Evolutionary conservation across 2,797 vertebrate species (phyloP).

Genomic region (Schizopygopsis pylzovi): DNA sequence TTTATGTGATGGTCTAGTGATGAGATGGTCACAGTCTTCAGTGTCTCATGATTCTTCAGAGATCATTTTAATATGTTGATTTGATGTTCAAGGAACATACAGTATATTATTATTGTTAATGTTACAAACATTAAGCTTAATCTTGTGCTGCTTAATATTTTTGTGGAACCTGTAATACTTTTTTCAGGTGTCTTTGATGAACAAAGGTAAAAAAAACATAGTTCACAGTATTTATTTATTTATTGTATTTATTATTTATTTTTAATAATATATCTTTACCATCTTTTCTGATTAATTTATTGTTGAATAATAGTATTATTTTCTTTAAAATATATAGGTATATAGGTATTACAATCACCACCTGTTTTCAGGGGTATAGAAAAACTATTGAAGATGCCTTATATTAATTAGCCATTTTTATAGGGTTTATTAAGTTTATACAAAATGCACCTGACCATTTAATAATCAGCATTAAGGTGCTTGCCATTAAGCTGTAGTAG

Average conservation of each 20-base stretch:
- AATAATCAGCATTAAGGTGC: slow-evolving; percentile 19
- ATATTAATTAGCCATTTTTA: neutral
- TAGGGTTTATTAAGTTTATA: neutral
- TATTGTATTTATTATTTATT: neutral
- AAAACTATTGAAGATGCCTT: neutral
- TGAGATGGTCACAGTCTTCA: neutral
- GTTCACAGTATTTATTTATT: neutral
- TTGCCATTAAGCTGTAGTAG: slow-evolving; percentile 4
- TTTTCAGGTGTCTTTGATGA: neutral
- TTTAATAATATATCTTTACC: neutral
- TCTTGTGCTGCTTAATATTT: neutral
- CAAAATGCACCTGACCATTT: neutral
- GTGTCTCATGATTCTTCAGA: slow-evolving; percentile 2
- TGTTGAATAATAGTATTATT: neutral
- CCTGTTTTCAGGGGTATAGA: neutral
- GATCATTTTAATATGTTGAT: neutral
- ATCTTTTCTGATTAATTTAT: neutral
- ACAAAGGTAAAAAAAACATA: neutral
- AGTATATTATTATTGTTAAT: neutral
- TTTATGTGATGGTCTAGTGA: neutral
- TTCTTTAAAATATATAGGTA: too few species aligned
- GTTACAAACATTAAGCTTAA: neutral
- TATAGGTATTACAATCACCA: neutral
- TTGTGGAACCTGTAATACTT: neutral
- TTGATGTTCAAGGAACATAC: neutral